These are phyloP conservation scores for Orgyia antiqua DNA, from an alignment of 2,888 invertebrate species.

Conservation along the genomic window DNA sequence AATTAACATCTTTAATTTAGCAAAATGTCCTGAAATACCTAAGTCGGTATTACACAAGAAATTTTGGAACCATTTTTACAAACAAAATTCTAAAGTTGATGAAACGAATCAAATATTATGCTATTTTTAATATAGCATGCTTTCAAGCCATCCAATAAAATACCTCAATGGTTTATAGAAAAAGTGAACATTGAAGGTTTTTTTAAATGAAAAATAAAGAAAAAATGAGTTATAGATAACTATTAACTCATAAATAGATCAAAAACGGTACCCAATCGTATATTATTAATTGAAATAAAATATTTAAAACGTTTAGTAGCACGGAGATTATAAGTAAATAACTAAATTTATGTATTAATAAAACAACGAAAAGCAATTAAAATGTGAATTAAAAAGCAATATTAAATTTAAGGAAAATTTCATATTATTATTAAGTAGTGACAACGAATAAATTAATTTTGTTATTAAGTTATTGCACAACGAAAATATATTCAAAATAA, in stretches of 20 bases:
- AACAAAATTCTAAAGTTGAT: too few relatives aligned
- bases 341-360: too few relatives aligned
- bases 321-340: too few relatives aligned
- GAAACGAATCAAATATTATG: too few relatives aligned
- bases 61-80: too few relatives aligned
- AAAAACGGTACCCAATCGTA: background rate
- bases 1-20: too few relatives aligned
- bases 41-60: too few relatives aligned
- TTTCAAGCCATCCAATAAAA: background rate
- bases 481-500: conserved; percentile 28
- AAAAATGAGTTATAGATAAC: background rate
- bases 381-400: conserved; percentile 28
- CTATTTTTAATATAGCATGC: too few relatives aligned
- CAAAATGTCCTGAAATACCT: too few relatives aligned
- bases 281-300: too few relatives aligned
- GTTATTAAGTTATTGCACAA: conserved; percentile 43
- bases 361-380: conserved; percentile 28
- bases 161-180: background rate
- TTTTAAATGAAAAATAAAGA: background rate
- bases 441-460: conserved; percentile 57
- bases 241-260: background rate
- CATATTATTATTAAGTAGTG: conserved; percentile 21
- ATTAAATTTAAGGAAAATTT: conserved; percentile 29
- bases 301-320: background rate
- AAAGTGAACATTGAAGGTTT: background rate